phyloP scores from a whole-genome alignment of 2,888 invertebrate genomes.

The Andrena bucephala region DNA sequence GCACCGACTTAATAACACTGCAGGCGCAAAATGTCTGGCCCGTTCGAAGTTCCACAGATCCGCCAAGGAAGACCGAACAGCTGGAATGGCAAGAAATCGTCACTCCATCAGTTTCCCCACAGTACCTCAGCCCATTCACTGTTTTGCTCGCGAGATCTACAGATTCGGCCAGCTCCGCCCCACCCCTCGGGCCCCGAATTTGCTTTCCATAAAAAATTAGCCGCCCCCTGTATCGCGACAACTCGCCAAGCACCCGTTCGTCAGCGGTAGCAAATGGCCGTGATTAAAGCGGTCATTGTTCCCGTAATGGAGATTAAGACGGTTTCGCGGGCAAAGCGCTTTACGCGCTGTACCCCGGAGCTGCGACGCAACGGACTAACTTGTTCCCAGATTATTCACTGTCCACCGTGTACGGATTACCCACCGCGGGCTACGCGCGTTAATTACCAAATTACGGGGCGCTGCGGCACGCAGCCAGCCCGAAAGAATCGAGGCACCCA shows the following conservation, averaged over 20 bases:
- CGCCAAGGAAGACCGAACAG: too few species aligned
- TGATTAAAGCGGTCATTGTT: constrained; percentile 61
- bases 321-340: constrained; percentile 48
- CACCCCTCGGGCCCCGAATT: background rate
- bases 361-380: constrained; percentile 32
- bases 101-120: too few species aligned
- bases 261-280: constrained; percentile 50
- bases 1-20: too few species aligned
- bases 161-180: too few species aligned
- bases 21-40: too few species aligned
- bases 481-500: background rate
- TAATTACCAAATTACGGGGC: constrained; percentile 30
- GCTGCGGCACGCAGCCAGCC: background rate
- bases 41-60: too few species aligned
- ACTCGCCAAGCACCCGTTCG: constrained; percentile 28
- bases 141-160: too few species aligned
- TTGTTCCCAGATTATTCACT: constrained; percentile 58
- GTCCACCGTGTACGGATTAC: constrained; percentile 38
- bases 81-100: too few species aligned
- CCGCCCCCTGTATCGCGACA: background rate
- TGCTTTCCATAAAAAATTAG: background rate
- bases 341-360: constrained; percentile 22
- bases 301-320: constrained; percentile 64
- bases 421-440: constrained; percentile 7
- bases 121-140: too few species aligned